These are phyloP conservation scores for Tiliacea citrago DNA, from an alignment of 2,888 invertebrate genomes.

Conservation along the genomic window DNA sequence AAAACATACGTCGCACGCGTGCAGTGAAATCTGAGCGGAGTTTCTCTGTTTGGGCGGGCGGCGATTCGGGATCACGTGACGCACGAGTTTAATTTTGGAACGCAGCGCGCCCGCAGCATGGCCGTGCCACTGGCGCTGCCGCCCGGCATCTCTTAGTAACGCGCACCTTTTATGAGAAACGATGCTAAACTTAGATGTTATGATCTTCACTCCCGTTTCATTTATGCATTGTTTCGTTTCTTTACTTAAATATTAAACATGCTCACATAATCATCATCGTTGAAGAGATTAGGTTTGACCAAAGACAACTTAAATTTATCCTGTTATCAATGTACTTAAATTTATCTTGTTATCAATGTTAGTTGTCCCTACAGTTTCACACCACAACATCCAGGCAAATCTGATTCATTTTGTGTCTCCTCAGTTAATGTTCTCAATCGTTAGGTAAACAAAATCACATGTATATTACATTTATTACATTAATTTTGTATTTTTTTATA, in stretches of 20 bases:
- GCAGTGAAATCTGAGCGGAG: slow-evolving; percentile 88
- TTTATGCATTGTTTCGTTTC: slow-evolving; percentile 68
- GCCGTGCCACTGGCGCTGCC: slow-evolving; percentile 79
- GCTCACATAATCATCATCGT: slow-evolving; percentile 10
- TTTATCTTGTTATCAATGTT: slow-evolving; percentile 36
- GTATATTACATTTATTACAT: not conserved
- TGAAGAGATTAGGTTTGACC: slow-evolving; percentile 9
- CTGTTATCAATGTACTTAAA: slow-evolving; percentile 29
- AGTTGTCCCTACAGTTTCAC: slow-evolving; percentile 20
- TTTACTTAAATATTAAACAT: slow-evolving; percentile 32
- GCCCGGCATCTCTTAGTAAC: slow-evolving; percentile 82
- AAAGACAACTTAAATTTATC: slow-evolving; percentile 23
- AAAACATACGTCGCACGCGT: slow-evolving; percentile 73
- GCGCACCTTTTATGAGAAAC: slow-evolving; percentile 88
- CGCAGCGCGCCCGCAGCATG: slow-evolving; percentile 84
- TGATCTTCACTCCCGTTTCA: slow-evolving; percentile 72
- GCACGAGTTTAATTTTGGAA: slow-evolving; percentile 86
- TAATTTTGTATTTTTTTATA: slow-evolving; percentile 4
- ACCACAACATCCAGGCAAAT: slow-evolving; percentile 9
- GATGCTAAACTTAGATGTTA: slow-evolving; percentile 86
- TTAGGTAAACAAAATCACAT: slow-evolving; percentile 28
- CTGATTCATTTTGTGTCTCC: not conserved
- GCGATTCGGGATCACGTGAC: slow-evolving; percentile 86
- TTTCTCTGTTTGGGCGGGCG: slow-evolving; percentile 91
- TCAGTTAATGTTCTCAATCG: slow-evolving; percentile 22